Evolutionary conservation across 2,113 vertebrate genomes (phyloP).

Genomic region (Tachysurus vachellii): DNA sequence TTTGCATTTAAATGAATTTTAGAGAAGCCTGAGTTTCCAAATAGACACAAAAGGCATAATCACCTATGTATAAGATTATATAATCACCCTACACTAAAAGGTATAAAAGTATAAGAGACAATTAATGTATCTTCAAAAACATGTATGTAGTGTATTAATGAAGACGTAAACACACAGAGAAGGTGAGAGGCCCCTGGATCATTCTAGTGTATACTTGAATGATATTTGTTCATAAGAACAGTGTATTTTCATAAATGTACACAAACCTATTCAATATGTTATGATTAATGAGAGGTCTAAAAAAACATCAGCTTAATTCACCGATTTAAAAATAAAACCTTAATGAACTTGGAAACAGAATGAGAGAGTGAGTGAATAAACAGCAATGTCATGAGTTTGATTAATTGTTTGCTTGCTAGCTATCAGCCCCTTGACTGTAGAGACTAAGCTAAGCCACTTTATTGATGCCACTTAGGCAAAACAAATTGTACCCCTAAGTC

Average conservation of each 20-base stretch:
- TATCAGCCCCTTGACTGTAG: conserved; percentile 12
- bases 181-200: background rate
- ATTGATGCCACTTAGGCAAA: conserved; percentile 53
- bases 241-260: background rate
- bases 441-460: conserved; percentile 13
- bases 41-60: background rate
- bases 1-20: background rate
- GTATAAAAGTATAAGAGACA: background rate
- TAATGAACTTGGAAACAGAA: conserved; percentile 7
- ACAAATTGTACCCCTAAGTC: conserved; percentile 50
- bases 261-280: background rate
- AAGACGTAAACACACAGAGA: background rate
- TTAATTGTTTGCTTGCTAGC: background rate
- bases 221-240: background rate
- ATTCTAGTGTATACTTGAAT: background rate
- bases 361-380: background rate
- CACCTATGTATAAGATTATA: background rate
- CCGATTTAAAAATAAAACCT: conserved; percentile 32
- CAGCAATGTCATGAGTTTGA: background rate
- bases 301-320: conserved; percentile 9
- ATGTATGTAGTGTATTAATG: background rate
- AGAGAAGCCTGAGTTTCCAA: background rate
- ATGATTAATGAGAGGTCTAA: background rate
- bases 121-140: background rate
- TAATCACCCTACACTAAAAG: background rate